Evolutionary conservation across 2,797 vertebrate species (phyloP).

Genomic region (Odontamblyopus rebecca): DNA sequence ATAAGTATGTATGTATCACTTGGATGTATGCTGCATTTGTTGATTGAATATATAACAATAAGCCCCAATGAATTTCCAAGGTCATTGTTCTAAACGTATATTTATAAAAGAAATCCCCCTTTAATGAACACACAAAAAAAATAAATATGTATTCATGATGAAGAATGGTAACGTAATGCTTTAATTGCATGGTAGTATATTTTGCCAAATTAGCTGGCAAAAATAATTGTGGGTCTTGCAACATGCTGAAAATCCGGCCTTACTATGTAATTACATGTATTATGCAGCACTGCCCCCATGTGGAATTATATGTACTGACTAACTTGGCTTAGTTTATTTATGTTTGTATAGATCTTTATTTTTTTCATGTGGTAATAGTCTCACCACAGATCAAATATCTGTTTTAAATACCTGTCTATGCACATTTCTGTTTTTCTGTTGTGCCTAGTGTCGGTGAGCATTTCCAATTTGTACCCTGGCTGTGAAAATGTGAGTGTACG

Average conservation of each 20-base stretch:
- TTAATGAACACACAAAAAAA: too few species aligned
- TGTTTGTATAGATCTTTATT: too few species aligned
- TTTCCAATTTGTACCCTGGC: conserved; percentile 93
- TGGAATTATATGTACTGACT: conserved; percentile 20
- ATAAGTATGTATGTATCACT: too few species aligned
- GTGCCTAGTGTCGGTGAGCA: conserved; percentile 90
- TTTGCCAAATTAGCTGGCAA: too few species aligned
- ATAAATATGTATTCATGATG: too few species aligned
- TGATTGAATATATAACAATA: background rate
- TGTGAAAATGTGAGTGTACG: conserved; percentile 97
- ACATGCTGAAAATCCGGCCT: background rate
- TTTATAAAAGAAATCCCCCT: background rate
- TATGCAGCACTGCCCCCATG: conserved; percentile 45
- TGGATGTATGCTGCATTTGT: too few species aligned
- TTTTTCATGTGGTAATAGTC: background rate
- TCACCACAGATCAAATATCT: background rate
- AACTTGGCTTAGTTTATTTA: background rate
- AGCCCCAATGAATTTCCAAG: background rate
- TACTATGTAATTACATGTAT: conserved; percentile 8
- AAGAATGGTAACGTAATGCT: too few species aligned
- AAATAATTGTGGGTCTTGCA: too few species aligned
- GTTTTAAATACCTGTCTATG: background rate
- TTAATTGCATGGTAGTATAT: too few species aligned
- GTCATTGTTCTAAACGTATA: background rate
- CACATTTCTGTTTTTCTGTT: conserved; percentile 17